Evolutionary conservation across 2,797 vertebrate species (phyloP).

Genomic region (Xyrichtys novacula): DNA sequence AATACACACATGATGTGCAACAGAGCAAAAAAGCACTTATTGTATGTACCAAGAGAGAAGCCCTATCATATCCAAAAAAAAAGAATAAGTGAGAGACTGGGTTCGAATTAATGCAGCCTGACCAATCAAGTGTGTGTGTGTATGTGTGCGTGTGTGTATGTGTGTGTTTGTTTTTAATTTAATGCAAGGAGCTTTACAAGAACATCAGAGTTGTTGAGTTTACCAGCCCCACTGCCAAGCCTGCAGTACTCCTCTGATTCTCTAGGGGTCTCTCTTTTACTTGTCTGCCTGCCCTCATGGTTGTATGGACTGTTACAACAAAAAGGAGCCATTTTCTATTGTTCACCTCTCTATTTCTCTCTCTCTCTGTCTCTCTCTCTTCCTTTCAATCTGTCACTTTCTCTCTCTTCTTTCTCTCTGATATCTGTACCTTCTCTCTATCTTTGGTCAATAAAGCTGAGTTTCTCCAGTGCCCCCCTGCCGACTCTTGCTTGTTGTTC

Average conservation of each 20-base stretch:
- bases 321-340: constrained; percentile 80
- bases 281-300: constrained; percentile 68
- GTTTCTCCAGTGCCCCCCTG: constrained; percentile 80
- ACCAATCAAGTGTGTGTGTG: constrained; percentile 30
- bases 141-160: background rate
- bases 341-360: constrained; percentile 58
- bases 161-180: constrained; percentile 40
- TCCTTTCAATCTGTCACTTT: constrained; percentile 26
- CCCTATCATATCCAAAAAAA: constrained; percentile 8
- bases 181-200: constrained; percentile 49
- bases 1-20: constrained; percentile 19
- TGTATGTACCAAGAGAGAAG: constrained; percentile 14
- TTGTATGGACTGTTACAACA: constrained; percentile 74
- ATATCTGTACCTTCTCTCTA: constrained; percentile 75
- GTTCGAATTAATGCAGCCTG: constrained; percentile 21
- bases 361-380: constrained; percentile 22
- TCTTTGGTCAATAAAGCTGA: constrained; percentile 83
- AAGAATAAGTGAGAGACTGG: constrained; percentile 6
- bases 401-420: constrained; percentile 40
- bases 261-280: constrained; percentile 68
- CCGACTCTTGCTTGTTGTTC: constrained; percentile 82
- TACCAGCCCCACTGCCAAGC: constrained; percentile 74
- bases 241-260: constrained; percentile 72
- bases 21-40: constrained; percentile 35
- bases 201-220: constrained; percentile 50